A percentile compares a stretch with the other conserved stretches of the same genome.
These are phyloP conservation scores for Scaptomyza parva DNA, from an alignment of 2,888 invertebrate genomes.

Conservation along the genomic window DNA sequence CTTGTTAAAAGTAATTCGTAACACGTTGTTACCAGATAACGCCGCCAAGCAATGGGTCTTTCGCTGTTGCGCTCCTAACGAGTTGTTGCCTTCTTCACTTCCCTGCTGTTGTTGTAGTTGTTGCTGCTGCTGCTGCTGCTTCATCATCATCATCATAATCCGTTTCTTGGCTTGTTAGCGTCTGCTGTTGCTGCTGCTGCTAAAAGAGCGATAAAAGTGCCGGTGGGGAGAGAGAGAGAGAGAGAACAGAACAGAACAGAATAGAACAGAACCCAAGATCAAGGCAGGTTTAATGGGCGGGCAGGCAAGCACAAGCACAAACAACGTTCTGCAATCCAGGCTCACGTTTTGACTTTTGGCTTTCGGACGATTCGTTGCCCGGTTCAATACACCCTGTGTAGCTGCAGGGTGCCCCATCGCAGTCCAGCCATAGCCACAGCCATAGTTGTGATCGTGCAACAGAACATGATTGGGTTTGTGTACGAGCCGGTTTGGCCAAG, in stretches of 20 bases:
- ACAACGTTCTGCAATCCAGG: slow-evolving; percentile 50
- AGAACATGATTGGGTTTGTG: slow-evolving; percentile 51
- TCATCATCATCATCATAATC: slow-evolving; percentile 26
- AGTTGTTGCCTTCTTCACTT: slow-evolving; percentile 39
- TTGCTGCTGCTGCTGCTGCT: slow-evolving; percentile 19
- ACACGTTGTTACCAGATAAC: slow-evolving; percentile 84
- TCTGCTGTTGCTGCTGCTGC: slow-evolving; percentile 52
- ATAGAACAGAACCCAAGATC: slow-evolving; percentile 38
- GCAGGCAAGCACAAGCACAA: not conserved
- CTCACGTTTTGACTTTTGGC: slow-evolving; percentile 81
- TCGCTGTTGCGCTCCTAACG: slow-evolving; percentile 58
- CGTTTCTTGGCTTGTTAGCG: slow-evolving; percentile 68
- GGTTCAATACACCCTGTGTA: slow-evolving; percentile 77
- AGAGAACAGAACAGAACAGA: not conserved
- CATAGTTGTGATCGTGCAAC: slow-evolving; percentile 46
- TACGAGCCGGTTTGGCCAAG: slow-evolving; percentile 48
- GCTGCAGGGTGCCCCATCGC: slow-evolving; percentile 76
- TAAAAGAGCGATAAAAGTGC: slow-evolving; percentile 77
- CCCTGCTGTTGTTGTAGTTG: slow-evolving; percentile 31
- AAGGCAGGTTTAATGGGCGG: slow-evolving; percentile 51
- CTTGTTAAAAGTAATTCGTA: slow-evolving; percentile 84
- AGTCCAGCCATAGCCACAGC: too few relatives aligned
- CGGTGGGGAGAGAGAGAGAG: slow-evolving; percentile 11
- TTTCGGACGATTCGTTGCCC: slow-evolving; percentile 45
- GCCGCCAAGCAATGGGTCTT: slow-evolving; percentile 63